These are phyloP conservation scores for Globia sparganii DNA, from an alignment of 2,888 invertebrate genomes.

Conservation along the genomic window DNA sequence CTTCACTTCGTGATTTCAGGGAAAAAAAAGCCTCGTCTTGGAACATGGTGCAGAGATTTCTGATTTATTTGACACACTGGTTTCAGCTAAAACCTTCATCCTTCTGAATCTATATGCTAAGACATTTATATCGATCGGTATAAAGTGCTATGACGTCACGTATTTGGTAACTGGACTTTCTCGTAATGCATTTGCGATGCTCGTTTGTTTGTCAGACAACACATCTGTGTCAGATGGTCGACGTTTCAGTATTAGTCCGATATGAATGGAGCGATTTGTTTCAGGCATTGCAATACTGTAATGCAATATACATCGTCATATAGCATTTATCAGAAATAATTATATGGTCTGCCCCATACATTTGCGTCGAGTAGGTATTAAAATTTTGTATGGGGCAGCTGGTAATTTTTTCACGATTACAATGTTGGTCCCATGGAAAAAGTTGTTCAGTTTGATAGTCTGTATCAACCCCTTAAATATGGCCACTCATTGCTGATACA, in stretches of 20 bases:
- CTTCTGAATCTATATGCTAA: neutral
- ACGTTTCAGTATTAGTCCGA: slow-evolving; percentile 47
- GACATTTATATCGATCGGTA: neutral
- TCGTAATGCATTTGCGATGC: slow-evolving; percentile 50
- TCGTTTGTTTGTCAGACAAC: slow-evolving; percentile 56
- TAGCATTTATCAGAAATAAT: neutral
- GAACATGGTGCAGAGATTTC: neutral
- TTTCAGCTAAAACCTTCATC: neutral
- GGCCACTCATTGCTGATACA: neutral
- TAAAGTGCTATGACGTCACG: slow-evolving; percentile 42
- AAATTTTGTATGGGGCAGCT: neutral
- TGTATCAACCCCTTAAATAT: neutral
- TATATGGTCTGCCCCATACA: neutral
- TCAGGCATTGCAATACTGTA: slow-evolving; percentile 3
- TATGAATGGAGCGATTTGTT: slow-evolving; percentile 28
- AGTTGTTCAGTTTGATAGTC: neutral
- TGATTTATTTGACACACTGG: neutral
- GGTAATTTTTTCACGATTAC: neutral
- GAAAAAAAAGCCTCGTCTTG: neutral
- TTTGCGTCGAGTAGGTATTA: neutral
- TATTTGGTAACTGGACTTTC: slow-evolving; percentile 52
- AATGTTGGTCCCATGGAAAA: neutral
- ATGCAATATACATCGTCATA: neutral
- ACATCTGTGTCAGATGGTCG: slow-evolving; percentile 51
- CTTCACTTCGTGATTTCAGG: neutral